A percentile compares a stretch with the other conserved stretches of the same genome.
These are phyloP conservation scores for Xanthia togata DNA, from an alignment of 2,888 invertebrate genomes.

Conservation along the genomic window DNA sequence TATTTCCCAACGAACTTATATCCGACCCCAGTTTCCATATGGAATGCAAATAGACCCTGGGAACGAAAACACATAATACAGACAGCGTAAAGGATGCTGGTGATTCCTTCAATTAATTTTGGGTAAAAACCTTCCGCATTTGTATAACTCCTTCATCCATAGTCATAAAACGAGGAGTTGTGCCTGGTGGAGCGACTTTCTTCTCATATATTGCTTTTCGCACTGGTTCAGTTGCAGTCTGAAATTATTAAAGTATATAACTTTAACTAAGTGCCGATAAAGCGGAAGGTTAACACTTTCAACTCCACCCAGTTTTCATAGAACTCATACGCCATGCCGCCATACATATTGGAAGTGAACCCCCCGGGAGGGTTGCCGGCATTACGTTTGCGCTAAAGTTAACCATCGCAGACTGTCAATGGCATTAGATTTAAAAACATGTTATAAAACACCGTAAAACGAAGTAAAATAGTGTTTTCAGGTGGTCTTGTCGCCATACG, in stretches of 20 bases:
- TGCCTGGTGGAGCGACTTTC: conserved; percentile 91
- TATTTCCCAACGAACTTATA: conserved; percentile 92
- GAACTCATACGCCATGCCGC: no score
- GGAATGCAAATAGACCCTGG: conserved; percentile 92
- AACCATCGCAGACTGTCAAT: no score
- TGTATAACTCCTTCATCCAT: conserved; percentile 91
- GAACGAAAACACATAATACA: conserved; percentile 16
- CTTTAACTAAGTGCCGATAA: not conserved
- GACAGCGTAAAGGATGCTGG: not conserved
- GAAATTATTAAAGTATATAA: conserved; percentile 49
- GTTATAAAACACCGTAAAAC: no score
- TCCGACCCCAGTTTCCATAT: conserved; percentile 92
- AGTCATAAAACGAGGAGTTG: conserved; percentile 89
- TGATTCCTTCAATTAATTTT: not conserved
- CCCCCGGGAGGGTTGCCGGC: no score
- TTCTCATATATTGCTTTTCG: conserved; percentile 91
- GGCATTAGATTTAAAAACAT: no score
- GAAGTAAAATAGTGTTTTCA: no score
- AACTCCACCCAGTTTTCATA: no score
- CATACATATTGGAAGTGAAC: no score
- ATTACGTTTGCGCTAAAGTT: no score
- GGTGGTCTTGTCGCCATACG: no score
- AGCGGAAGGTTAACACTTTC: not conserved
- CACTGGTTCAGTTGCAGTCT: conserved; percentile 92
- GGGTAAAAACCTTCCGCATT: conserved; percentile 85